These are phyloP conservation scores for Philonicus albiceps DNA, from an alignment of 2,888 invertebrate species.

Conservation along the genomic window DNA sequence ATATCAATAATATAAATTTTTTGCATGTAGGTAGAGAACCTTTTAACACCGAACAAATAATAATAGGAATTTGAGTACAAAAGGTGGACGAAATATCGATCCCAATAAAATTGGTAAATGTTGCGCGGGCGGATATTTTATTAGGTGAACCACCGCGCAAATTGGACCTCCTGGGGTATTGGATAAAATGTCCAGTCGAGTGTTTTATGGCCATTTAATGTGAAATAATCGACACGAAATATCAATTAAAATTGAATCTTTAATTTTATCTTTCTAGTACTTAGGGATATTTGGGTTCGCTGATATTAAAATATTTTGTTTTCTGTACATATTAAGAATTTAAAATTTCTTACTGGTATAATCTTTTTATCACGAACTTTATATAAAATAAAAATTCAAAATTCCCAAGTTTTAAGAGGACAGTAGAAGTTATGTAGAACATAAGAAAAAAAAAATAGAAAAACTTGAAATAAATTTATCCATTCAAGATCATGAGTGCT, in stretches of 20 bases:
- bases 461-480: not conserved
- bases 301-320: not conserved
- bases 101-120: not conserved
- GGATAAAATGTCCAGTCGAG: not conserved
- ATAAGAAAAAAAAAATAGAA: not conserved
- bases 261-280: not conserved
- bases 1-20: not conserved
- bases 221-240: not conserved
- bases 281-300: no score
- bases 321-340: not conserved
- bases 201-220: not conserved
- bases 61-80: not conserved
- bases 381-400: no score
- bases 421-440: not conserved
- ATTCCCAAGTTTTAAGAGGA: not conserved
- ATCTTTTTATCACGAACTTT: no score
- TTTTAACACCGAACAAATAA: not conserved
- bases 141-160: not conserved
- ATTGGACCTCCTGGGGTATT: conserved; percentile 11
- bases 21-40: not conserved
- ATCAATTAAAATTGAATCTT: not conserved
- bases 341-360: no score
- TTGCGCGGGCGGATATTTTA: conserved; percentile 14
- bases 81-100: not conserved
- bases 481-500: not conserved